Conservation (phyloP, 2,797 vertebrate genomes). For the Microchirus variegatus region DNA sequence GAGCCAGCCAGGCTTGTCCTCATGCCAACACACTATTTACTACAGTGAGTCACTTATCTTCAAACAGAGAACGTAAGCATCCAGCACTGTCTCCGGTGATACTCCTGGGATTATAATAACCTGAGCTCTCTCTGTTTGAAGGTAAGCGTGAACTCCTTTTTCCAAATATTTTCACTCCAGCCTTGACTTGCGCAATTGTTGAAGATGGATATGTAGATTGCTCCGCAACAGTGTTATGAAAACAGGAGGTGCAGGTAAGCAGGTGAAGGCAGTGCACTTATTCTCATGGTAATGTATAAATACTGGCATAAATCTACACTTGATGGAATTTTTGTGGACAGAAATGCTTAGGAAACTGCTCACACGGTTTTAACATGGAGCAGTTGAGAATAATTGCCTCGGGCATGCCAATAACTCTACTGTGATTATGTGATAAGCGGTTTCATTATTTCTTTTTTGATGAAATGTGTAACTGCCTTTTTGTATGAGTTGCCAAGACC, state of each 20-base stretch:
- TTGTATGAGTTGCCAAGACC: conserved; percentile 41
- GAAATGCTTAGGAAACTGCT: conserved; percentile 57
- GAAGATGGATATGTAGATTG: background rate
- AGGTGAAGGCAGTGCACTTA: conserved; percentile 11
- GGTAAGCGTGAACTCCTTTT: conserved; percentile 55
- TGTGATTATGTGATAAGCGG: conserved; percentile 71
- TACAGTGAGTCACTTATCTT: conserved; percentile 51
- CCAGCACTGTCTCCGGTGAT: conserved; percentile 25
- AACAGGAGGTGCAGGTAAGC: conserved; percentile 1
- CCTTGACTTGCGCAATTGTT: conserved; percentile 1
- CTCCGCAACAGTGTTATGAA: background rate
- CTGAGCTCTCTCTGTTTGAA: conserved; percentile 5
- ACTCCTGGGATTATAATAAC: conserved; percentile 24
- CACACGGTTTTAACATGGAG: conserved; percentile 40
- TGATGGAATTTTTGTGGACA: conserved; percentile 45
- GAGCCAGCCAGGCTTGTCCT: conserved; percentile 49
- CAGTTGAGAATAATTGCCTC: conserved; percentile 55
- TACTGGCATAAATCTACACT: conserved; percentile 33
- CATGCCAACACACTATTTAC: conserved; percentile 55
- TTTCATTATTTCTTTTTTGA: conserved; percentile 57
- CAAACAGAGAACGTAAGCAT: conserved; percentile 46
- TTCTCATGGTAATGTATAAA: conserved; percentile 28
- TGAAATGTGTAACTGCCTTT: conserved; percentile 52
- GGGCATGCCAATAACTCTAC: conserved; percentile 52
- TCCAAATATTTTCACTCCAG: background rate